phyloP scores from a whole-genome alignment of 1,140 invertebrate species.

The Trichonephila clavipes region DNA sequence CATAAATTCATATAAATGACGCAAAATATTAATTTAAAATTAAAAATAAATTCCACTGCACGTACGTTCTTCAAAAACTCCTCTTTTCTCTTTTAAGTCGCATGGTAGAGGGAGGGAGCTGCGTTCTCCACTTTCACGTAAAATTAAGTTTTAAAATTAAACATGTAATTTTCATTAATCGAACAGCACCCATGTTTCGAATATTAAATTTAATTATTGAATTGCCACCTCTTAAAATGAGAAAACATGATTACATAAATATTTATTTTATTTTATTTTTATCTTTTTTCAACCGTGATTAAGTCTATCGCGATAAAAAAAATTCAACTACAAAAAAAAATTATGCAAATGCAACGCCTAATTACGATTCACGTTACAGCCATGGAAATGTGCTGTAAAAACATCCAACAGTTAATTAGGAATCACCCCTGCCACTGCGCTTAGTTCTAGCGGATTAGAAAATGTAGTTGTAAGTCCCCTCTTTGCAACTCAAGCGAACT shows the following conservation, averaged over 20 bases:
- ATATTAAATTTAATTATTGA: slow-evolving; percentile 28
- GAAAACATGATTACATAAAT: slow-evolving; percentile 8
- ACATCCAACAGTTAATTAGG: slow-evolving; percentile 46
- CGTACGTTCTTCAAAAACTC: too few species aligned
- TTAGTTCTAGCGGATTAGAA: background rate
- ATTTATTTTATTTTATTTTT: background rate
- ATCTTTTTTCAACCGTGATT: background rate
- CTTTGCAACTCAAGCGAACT: background rate
- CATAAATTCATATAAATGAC: too few species aligned
- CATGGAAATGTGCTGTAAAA: slow-evolving; percentile 41
- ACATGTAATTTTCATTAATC: background rate
- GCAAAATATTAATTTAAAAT: too few species aligned
- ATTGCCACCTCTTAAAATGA: background rate
- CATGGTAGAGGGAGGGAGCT: too few species aligned
- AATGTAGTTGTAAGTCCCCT: slow-evolving; percentile 21
- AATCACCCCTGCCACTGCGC: background rate
- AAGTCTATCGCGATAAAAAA: background rate
- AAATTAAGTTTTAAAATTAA: too few species aligned
- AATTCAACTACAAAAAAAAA: background rate
- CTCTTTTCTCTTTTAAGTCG: too few species aligned
- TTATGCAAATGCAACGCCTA: slow-evolving; percentile 31
- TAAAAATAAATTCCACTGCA: too few species aligned
- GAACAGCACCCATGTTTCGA: background rate
- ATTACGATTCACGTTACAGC: slow-evolving; percentile 16
- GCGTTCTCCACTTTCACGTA: too few species aligned